Base-by-base conservation (phyloP, 2,113 vertebrate genomes). In the Larimichthys crocea region DNA sequence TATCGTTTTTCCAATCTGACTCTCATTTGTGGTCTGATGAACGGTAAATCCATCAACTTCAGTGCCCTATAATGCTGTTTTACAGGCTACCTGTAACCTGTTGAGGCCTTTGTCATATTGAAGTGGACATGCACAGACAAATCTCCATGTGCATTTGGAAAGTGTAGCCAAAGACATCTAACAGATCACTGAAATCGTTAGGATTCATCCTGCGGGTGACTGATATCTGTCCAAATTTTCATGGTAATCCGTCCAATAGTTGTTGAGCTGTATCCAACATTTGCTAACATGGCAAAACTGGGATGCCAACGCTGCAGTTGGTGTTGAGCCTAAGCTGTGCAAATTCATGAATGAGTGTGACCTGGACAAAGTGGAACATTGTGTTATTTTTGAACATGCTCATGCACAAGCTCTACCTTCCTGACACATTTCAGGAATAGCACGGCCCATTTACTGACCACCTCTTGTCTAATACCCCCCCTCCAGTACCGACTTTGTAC, bases 361-460 rank as follows among this genome's bases (percentile, higher is more conserved):
- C 75, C 82, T 84, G 80, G 83, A 76, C 76, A 66, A 90, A 84
- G 56, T 87, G 64, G 89, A 86, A 66, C 86, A 76, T 9, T 2
- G 49, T 56, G 79, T 76, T 88, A 89, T 92, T 93, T 91, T 73
- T 62, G 72, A 79, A 66, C 14, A 11, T 74, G 57, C 31, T 35
- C 31, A 35, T 35, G 31, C 31, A 35, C 35, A 64, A 74, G 49
- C 40, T 79, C 61, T 42, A 69, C 78, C 69, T 74, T 80, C 56
- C 72, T 86, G 86, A 83, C 82, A 87, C 74, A 89, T 40, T 86
- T 85, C 79, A 87, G 59, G 68, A 90, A 89, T 69, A 90, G 89
- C 31, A 57, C 63, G 88, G 55, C 87, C 91, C 74, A 82, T 86
- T 90, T 87, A 79, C 67, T 50, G 55, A 74, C 78, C 48, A 82